phyloP scores from a whole-genome alignment of 1,140 invertebrate species.

The Harpegnathos saltator region DNA sequence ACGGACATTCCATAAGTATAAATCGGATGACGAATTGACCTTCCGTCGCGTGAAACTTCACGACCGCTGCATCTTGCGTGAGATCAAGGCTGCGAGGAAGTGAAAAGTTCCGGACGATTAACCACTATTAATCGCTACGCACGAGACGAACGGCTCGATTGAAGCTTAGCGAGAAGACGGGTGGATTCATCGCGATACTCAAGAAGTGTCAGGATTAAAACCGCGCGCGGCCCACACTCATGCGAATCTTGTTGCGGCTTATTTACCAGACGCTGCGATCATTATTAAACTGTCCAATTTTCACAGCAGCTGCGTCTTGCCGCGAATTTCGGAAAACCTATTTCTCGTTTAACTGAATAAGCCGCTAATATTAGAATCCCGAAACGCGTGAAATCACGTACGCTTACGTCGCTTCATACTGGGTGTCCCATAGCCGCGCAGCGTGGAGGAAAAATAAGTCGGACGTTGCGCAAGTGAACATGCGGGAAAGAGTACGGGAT shows the following conservation, averaged over 20 bases:
- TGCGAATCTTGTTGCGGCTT: constrained; percentile 26
- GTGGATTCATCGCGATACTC: neutral
- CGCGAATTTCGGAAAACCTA: constrained; percentile 63
- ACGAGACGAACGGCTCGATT: neutral
- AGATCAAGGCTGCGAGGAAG: neutral
- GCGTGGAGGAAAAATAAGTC: constrained; percentile 14
- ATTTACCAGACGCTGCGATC: constrained; percentile 37
- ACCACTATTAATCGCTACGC: neutral
- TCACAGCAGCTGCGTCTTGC: constrained; percentile 39
- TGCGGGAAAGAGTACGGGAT: neutral
- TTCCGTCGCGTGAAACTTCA: neutral
- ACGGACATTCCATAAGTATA: no score
- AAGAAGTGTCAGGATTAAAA: neutral
- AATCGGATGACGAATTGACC: no score
- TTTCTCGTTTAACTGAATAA: constrained; percentile 75
- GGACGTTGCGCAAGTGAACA: neutral
- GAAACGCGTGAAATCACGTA: constrained; percentile 80
- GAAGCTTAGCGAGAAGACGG: neutral
- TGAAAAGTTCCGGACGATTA: neutral
- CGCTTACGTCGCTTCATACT: constrained; percentile 43
- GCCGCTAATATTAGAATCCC: constrained; percentile 81
- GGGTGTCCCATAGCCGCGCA: constrained; percentile 16
- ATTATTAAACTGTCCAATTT: constrained; percentile 54
- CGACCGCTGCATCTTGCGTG: neutral
- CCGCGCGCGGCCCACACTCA: neutral